A percentile compares a stretch with the other conserved stretches of the same genome.
These are phyloP conservation scores for Clusia tigrina DNA, from an alignment of 2,888 invertebrate species.

Conservation along the genomic window DNA sequence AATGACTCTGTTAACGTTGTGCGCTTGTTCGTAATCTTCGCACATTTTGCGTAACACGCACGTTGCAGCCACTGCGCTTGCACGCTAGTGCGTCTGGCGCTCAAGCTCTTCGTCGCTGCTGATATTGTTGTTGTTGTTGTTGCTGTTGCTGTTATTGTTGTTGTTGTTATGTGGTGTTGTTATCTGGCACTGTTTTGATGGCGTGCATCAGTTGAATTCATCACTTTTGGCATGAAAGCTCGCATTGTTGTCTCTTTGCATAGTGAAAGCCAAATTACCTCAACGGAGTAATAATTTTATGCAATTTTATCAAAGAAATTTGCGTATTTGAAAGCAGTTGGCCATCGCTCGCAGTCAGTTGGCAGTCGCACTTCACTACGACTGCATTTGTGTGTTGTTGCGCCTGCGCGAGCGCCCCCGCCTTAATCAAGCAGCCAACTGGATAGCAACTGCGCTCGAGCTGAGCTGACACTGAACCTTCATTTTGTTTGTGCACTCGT, in stretches of 20 bases:
- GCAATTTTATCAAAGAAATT: neutral
- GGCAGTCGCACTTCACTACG: conserved; percentile 20
- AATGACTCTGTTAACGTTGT: neutral
- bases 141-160: too few species aligned
- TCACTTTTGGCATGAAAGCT: neutral
- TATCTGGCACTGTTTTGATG: neutral
- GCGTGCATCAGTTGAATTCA: conserved; percentile 5
- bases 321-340: neutral
- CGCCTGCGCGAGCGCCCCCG: too few species aligned
- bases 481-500: too few species aligned
- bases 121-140: too few species aligned
- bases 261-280: conserved; percentile 16
- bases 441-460: too few species aligned
- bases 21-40: neutral
- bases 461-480: too few species aligned
- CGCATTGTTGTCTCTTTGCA: neutral
- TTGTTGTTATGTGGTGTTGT: neutral
- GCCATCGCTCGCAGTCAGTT: conserved; percentile 19
- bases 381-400: too few species aligned
- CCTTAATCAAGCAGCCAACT: too few species aligned
- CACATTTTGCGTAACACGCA: conserved; percentile 7
- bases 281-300: neutral
- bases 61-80: neutral
- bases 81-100: neutral
- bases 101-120: too few species aligned